Evolutionary conservation across 1,140 invertebrate species (phyloP).

Genomic region (Trachymyrmex septentrionalis): DNA sequence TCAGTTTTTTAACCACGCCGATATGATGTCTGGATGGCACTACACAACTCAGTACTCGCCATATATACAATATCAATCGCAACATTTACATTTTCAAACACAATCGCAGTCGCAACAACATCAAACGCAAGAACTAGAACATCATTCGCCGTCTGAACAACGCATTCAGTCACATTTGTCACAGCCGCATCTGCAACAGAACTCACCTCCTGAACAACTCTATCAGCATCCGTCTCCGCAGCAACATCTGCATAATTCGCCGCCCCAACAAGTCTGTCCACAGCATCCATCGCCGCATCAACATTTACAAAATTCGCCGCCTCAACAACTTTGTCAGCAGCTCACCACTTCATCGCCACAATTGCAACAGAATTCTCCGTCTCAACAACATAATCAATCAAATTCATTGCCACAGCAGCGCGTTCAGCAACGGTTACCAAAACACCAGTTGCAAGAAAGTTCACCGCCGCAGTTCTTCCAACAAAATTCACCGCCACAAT

Average conservation of each 20-base stretch:
- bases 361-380: slow-evolving; percentile 64
- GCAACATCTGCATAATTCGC: slow-evolving; percentile 1
- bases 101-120: slow-evolving; percentile 66
- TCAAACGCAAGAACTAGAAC: not conserved
- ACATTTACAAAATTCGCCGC: slow-evolving; percentile 90
- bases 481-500: slow-evolving; percentile 13
- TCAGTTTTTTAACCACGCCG: slow-evolving; percentile 75
- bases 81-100: slow-evolving; percentile 71
- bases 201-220: slow-evolving; percentile 37
- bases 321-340: slow-evolving; percentile 84
- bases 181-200: slow-evolving; percentile 68
- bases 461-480: slow-evolving; percentile 18
- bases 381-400: slow-evolving; percentile 66
- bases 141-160: slow-evolving; percentile 4
- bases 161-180: slow-evolving; percentile 9
- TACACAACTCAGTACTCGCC: slow-evolving; percentile 81
- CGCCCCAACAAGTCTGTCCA: slow-evolving; percentile 44
- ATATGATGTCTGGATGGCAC: slow-evolving; percentile 56
- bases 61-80: slow-evolving; percentile 78
- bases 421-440: slow-evolving; percentile 31
- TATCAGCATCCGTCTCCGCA: slow-evolving; percentile 28
- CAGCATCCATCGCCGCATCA: slow-evolving; percentile 86
- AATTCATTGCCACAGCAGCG: slow-evolving; percentile 31
- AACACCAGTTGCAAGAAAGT: not conserved
- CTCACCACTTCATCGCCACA: slow-evolving; percentile 70